phyloP scores from a whole-genome alignment of 2,113 vertebrate species.

The Oxyura jamaicensis region DNA sequence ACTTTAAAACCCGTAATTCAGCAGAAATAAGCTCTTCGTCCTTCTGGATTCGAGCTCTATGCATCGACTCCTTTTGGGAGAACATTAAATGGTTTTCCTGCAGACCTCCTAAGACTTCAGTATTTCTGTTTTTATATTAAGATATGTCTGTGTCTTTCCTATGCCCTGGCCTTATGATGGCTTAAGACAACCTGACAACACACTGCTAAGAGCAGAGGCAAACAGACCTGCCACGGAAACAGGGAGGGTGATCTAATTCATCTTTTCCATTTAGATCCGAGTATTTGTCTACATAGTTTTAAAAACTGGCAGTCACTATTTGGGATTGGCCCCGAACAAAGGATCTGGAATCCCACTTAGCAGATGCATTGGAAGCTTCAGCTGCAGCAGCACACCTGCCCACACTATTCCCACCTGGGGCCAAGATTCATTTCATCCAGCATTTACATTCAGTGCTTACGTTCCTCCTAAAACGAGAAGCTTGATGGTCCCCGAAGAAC shows the following conservation, averaged over 20 bases:
- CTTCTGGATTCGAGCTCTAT: not conserved
- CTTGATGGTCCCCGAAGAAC: not conserved
- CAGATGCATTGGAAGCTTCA: not conserved
- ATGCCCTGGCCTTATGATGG: not conserved
- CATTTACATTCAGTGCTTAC: not conserved
- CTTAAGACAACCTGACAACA: not conserved
- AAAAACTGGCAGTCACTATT: constrained; percentile 29
- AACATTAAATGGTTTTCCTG: not conserved
- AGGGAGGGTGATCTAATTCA: not conserved
- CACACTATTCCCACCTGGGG: not conserved
- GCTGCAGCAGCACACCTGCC: not conserved
- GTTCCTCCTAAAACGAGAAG: not conserved
- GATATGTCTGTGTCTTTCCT: not conserved
- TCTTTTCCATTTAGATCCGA: constrained; percentile 5
- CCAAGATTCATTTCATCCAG: not conserved
- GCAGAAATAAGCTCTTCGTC: not conserved
- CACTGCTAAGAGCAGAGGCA: not conserved
- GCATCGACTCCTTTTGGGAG: not conserved
- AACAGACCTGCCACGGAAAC: not conserved
- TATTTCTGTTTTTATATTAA: not conserved
- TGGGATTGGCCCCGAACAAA: not conserved
- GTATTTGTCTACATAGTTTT: not conserved
- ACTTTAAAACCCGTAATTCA: not conserved
- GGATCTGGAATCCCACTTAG: constrained; percentile 44
- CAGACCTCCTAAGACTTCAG: not conserved